Base-by-base conservation (phyloP, 2,888 invertebrate genomes). In the Brachyptera risi region DNA sequence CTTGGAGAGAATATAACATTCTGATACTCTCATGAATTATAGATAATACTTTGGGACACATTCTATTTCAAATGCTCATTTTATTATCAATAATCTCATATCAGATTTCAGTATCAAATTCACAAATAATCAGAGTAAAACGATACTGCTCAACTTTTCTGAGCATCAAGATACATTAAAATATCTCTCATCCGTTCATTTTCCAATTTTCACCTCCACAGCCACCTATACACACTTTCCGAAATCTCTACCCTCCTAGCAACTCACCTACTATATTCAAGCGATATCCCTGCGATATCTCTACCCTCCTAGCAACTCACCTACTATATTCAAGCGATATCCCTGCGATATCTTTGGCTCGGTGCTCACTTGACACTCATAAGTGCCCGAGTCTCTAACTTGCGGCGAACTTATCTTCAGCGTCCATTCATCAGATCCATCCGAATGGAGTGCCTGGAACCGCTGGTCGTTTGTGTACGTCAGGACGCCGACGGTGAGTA, bases 261-360 rank as follows among this genome's bases (percentile, higher is more conserved):
- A 50, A 81, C 88, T 81, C 72, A 89, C 89, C 88, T 65, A 89
- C 87, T 69, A 90, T 88, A 70, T 83, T 88, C 64, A 90, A 81
- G 68, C 83, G 81, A 73, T 87, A 88, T 23, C 35, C 54, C 40
- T 54, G 15, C 27, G n/a, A 13, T 11, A 15, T 37, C 40, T n/a
- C 19, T 15, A 23, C 2, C 37, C 1, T 11, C 37, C 9, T 4
- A 37, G 59, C 49, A 50, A 81, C 88, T 81, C 72, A 89, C 89
- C 88, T 65, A 89, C 87, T 69, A 90, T 88, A 70, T 83, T 88
- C 64, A 90, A 81, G 68, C 83, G 81, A 73, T 87, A 88, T 23
- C 86, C 85, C 73, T 83, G 85, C 68, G 86, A 87, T 70, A 88
- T 88, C 76, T 88, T 88, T 59, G 88, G 88, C 73, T 88, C 88